Conservation (phyloP, 1,140 invertebrate genomes). For the Dryas iulia region DNA sequence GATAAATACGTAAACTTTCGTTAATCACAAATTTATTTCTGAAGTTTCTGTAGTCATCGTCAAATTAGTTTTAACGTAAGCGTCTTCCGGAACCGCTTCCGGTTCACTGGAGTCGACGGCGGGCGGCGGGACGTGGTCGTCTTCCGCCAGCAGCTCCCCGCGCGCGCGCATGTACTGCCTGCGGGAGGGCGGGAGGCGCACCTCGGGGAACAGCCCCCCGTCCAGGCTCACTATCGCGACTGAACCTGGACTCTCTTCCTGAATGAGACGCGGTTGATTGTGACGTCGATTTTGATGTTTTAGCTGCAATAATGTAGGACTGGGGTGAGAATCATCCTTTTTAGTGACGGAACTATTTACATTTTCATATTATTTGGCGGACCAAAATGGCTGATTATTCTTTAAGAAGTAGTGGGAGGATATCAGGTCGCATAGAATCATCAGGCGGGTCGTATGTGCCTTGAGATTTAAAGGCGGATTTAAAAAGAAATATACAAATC, state of each 20-base stretch:
- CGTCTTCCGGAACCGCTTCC: constrained; percentile 1
- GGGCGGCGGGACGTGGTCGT: constrained; percentile 25
- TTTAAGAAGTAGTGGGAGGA: too few relatives aligned
- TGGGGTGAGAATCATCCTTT: too few relatives aligned
- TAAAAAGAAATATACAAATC: too few relatives aligned
- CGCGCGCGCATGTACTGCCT: constrained; percentile 48
- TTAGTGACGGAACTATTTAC: too few relatives aligned
- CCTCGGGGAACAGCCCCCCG: constrained; percentile 40
- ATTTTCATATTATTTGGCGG: too few relatives aligned
- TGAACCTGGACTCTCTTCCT: constrained; percentile 39
- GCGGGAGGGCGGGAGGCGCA: constrained; percentile 40
- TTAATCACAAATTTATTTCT: not conserved
- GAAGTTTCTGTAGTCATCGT: not conserved
- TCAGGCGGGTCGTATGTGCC: too few relatives aligned
- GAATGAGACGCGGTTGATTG: constrained; percentile 33
- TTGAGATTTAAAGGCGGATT: too few relatives aligned
- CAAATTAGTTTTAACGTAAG: not conserved
- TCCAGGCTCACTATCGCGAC: constrained; percentile 47
- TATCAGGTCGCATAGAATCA: too few relatives aligned
- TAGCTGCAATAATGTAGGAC: constrained; percentile 25
- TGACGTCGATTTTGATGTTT: constrained; percentile 35
- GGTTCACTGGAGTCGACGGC: constrained; percentile 12
- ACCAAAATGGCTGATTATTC: too few relatives aligned
- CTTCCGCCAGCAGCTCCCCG: constrained; percentile 16
- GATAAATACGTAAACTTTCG: not conserved